Conservation (phyloP, 2,797 vertebrate species). For the Gymnoscopelus microlampas region DNA sequence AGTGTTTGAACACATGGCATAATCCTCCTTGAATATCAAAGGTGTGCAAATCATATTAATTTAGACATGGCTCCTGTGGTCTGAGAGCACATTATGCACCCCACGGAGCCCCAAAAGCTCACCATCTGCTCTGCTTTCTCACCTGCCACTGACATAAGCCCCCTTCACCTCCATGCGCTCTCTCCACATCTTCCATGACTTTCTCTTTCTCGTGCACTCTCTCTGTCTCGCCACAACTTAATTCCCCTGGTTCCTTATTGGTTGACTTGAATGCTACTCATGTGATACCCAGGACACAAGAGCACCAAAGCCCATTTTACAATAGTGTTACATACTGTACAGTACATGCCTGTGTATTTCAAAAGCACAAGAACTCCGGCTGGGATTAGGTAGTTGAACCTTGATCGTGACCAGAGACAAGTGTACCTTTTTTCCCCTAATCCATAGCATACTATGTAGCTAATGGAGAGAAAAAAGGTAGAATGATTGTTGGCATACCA, state of each 20-base stretch:
- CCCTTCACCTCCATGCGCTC: conserved; percentile 11
- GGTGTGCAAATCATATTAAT: conserved; percentile 83
- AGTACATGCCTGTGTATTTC: too few relatives aligned
- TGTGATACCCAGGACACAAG: too few relatives aligned
- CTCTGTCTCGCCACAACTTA: background rate
- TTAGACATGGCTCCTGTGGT: conserved; percentile 72
- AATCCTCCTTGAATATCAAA: conserved; percentile 87
- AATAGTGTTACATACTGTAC: too few relatives aligned
- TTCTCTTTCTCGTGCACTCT: background rate
- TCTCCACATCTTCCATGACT: background rate
- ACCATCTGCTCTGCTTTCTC: conserved; percentile 72
- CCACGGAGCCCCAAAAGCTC: conserved; percentile 55
- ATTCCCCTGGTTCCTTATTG: background rate
- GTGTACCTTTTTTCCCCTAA: too few relatives aligned
- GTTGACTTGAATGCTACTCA: too few relatives aligned
- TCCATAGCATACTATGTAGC: too few relatives aligned
- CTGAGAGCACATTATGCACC: conserved; percentile 69
- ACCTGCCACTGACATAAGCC: conserved; percentile 54
- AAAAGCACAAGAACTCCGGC: too few relatives aligned
- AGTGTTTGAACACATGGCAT: conserved; percentile 82
- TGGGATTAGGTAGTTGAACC: too few relatives aligned
- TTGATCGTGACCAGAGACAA: too few relatives aligned
- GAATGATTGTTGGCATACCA: too few relatives aligned
- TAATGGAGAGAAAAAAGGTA: too few relatives aligned
- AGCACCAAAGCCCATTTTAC: too few relatives aligned